Conservation (phyloP, 2,113 vertebrate genomes). For the Emydura subglobosa region DNA sequence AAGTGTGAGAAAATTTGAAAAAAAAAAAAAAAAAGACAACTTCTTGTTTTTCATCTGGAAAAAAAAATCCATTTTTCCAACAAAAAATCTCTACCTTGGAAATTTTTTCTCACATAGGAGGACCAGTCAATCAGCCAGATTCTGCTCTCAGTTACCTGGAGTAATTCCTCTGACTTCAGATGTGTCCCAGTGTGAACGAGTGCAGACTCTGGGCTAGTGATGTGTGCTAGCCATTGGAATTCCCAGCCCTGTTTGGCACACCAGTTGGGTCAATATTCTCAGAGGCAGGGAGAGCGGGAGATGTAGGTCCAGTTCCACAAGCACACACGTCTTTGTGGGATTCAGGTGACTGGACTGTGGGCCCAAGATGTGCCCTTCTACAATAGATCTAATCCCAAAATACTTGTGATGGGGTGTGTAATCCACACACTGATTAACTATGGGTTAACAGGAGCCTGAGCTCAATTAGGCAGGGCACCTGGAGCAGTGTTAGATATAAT, state of each 20-base stretch:
- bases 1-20: too few species aligned
- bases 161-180: slow-evolving; percentile 10
- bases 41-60: neutral
- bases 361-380: neutral
- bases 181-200: neutral
- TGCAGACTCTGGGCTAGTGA: neutral
- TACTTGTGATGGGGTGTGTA: too few species aligned
- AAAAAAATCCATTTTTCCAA: neutral
- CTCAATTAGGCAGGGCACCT: neutral
- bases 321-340: neutral
- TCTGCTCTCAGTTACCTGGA: neutral
- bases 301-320: neutral
- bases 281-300: neutral
- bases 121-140: neutral
- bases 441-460: neutral
- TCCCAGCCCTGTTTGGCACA: neutral
- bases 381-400: neutral
- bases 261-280: neutral
- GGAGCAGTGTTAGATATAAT: neutral
- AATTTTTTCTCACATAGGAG: neutral
- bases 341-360: neutral
- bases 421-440: neutral
- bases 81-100: neutral
- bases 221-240: neutral
- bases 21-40: too few species aligned